Evolutionary conservation across 2,888 invertebrate genomes (phyloP), one percentile per base, ranked within the genome.

Genomic region (Mesodorylaimus sp.): DNA sequence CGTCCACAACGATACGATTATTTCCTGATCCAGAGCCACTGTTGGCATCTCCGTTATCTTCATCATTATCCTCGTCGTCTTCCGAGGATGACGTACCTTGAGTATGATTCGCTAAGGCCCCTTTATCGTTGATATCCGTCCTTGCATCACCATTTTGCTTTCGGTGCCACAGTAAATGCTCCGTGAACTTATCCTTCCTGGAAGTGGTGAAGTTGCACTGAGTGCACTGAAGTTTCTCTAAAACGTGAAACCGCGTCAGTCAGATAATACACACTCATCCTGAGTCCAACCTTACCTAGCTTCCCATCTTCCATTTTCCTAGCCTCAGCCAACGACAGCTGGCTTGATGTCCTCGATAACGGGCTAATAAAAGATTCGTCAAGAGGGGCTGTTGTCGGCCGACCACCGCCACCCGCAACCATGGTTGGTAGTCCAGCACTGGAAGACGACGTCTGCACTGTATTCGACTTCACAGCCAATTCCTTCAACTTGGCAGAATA

Each of bases 91-190:
- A n/a, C n/a, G n/a, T n/a, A n/a, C n/a, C n/a, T n/a, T n/a, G n/a
- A n/a, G n/a, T n/a, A n/a, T n/a, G n/a, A n/a, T n/a, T n/a, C n/a
- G n/a, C n/a, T n/a, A n/a, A n/a, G n/a, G n/a, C n/a, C n/a, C n/a
- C n/a, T 32, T 32, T 32, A 32, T 16, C 36, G 36, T 13, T 32
- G 36, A 46, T 50, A 27, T 24, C 52, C 52, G 27, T 52, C 51
- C 36, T 53, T n/a, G n/a, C 53, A 38, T 60, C 56, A 29, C 55
- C 56, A 39, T 51, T 48, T 32, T 21, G n/a, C 42, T 32, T 26
- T 28, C 38, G 10, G 32, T 32, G 32, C 7, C 32, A 32, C 32
- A 32, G 7, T 7, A 32, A 10, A 32, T 32, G 32, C 32, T 32
- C 16, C 10, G 7, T 7, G 16, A 10, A 32, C 32, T 32, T 32